phyloP scores from a whole-genome alignment of 2,797 vertebrate species.

The Sebastiscus tertius region DNA sequence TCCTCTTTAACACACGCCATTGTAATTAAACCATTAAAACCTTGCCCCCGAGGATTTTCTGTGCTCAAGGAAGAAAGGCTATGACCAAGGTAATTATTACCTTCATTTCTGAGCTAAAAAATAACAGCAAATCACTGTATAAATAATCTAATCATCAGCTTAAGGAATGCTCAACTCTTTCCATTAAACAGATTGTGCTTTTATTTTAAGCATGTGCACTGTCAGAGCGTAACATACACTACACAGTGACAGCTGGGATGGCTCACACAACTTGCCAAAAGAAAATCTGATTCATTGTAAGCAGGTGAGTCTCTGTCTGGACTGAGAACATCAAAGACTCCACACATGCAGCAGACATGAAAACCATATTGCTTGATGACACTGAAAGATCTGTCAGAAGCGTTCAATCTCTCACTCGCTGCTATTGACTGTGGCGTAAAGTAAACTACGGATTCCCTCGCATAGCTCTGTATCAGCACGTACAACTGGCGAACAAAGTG shows the following conservation, averaged over 20 bases:
- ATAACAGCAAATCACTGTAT: slow-evolving; percentile 60
- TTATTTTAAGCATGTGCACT: slow-evolving; percentile 1
- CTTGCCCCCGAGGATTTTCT: slow-evolving; percentile 72
- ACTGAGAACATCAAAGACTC: slow-evolving; percentile 56
- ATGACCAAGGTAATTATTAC: slow-evolving; percentile 67
- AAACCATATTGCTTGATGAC: slow-evolving; percentile 48
- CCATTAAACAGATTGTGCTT: slow-evolving; percentile 14
- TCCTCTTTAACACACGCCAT: slow-evolving; percentile 62
- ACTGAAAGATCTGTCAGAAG: slow-evolving; percentile 55
- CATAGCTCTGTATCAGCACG: slow-evolving; percentile 58
- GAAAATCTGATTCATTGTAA: slow-evolving; percentile 60
- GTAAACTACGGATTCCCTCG: slow-evolving; percentile 58
- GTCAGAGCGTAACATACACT: background rate
- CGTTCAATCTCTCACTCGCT: slow-evolving; percentile 49
- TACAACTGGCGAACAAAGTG: slow-evolving; percentile 59
- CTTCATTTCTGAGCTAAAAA: slow-evolving; percentile 57
- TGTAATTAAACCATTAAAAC: slow-evolving; percentile 81
- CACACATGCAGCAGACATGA: slow-evolving; percentile 49
- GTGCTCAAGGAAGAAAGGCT: slow-evolving; percentile 63
- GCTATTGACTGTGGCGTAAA: slow-evolving; percentile 47
- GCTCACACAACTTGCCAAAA: slow-evolving; percentile 31
- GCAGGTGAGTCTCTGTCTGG: slow-evolving; percentile 57
- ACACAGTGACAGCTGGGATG: slow-evolving; percentile 23
- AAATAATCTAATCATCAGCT: slow-evolving; percentile 67
- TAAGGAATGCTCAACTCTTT: slow-evolving; percentile 28